Conservation (phyloP, 2,888 invertebrate species). For the Caradrina kadenii region DNA sequence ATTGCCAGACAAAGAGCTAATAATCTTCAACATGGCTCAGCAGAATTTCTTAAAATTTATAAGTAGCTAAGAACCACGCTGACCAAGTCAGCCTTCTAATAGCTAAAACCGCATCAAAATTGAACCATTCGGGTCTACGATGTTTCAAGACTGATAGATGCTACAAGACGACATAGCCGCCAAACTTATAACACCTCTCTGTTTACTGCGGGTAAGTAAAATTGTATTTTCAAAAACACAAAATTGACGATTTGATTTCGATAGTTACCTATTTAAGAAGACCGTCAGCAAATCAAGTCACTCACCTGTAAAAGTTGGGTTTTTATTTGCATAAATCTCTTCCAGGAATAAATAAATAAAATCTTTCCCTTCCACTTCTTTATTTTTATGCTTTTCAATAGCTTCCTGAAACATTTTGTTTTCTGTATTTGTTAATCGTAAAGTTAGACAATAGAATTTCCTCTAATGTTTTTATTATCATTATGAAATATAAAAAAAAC, state of each 20-base stretch:
- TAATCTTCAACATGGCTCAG: no score
- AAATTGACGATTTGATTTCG: neutral
- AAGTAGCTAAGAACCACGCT: no score
- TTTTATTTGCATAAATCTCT: conserved; percentile 86
- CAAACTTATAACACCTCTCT: no score
- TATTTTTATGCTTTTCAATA: conserved; percentile 87
- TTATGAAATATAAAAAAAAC: no score
- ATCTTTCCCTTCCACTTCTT: conserved; percentile 80
- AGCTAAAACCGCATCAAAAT: no score
- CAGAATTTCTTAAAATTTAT: no score
- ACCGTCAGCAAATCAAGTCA: neutral
- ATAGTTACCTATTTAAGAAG: neutral
- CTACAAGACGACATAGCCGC: no score
- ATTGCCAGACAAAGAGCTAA: no score
- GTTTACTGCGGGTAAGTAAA: no score
- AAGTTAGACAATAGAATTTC: no score
- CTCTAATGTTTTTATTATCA: neutral
- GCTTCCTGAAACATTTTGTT: conserved; percentile 80
- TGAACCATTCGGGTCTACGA: neutral
- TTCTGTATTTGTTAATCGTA: neutral
- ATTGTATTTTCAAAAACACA: neutral
- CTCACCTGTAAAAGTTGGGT: conserved; percentile 79
- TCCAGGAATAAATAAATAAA: conserved; percentile 92
- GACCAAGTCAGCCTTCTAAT: no score
- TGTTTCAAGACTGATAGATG: no score